Conservation (phyloP, 1,140 invertebrate genomes). For the Caerostris extrusa region DNA sequence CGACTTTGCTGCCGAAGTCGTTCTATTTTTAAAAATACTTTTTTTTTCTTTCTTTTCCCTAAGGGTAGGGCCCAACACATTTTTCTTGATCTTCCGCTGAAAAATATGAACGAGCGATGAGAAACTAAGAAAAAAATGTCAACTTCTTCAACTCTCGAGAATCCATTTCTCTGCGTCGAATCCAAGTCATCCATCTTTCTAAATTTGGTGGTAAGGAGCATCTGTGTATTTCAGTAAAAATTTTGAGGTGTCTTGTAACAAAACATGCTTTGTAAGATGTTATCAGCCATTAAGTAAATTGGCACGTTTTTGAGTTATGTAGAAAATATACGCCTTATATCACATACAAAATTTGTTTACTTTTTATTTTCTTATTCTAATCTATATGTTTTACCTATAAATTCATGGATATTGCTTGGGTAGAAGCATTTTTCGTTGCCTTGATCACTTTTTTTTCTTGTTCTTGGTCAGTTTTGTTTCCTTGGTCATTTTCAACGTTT, state of each 20-base stretch:
- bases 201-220: constrained; percentile 13
- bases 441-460: too few species aligned
- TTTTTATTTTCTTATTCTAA: too few species aligned
- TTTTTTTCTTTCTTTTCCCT: neutral
- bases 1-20: neutral
- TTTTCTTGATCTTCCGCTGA: neutral
- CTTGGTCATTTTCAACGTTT: too few species aligned
- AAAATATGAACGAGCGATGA: neutral
- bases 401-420: too few species aligned
- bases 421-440: too few species aligned
- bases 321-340: too few species aligned
- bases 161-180: neutral
- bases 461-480: too few species aligned
- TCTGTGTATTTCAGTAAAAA: neutral
- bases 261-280: too few species aligned
- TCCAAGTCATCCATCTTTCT: neutral
- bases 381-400: too few species aligned
- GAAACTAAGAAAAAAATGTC: constrained; percentile 3
- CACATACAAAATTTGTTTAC: too few species aligned
- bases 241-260: neutral
- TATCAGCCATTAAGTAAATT: too few species aligned
- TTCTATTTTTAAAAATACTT: neutral
- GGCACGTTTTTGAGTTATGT: too few species aligned
- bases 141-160: neutral
- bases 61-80: neutral